These are phyloP conservation scores for Mystacornis crossleyi DNA, from an alignment of 2,113 vertebrate species.

Conservation along the genomic window DNA sequence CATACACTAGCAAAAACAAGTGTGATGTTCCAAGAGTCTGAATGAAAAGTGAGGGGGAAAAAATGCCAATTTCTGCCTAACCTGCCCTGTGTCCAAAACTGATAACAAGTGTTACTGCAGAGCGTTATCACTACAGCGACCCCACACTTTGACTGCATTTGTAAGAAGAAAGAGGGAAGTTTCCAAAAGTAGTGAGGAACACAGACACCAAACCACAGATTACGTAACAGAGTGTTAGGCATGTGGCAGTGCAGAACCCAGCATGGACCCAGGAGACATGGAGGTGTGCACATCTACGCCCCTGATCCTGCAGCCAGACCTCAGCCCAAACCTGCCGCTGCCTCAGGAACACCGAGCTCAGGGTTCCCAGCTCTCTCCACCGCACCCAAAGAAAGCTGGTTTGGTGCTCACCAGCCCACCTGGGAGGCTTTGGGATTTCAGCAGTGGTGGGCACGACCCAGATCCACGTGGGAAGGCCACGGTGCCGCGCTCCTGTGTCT, in stretches of 20 bases:
- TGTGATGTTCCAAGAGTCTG: constrained; percentile 58
- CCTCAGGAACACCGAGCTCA: neutral
- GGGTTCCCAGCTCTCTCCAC: neutral
- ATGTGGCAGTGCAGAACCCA: constrained; percentile 27
- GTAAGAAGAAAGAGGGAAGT: constrained; percentile 65
- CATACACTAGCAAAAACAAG: constrained; percentile 54
- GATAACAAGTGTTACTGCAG: neutral
- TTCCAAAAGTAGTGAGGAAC: constrained; percentile 67
- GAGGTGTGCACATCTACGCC: neutral
- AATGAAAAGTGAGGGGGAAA: neutral
- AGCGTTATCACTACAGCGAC: neutral
- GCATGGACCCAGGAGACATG: constrained; percentile 9
- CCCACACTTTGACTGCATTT: constrained; percentile 68
- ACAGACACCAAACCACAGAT: constrained; percentile 68
- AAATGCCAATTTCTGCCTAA: constrained; percentile 37
- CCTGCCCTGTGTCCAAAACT: constrained; percentile 17
- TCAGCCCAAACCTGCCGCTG: neutral
- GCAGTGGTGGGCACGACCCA: neutral
- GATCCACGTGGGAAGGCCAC: neutral
- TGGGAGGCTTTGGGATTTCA: neutral
- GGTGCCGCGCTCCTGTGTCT: neutral
- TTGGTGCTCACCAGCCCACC: neutral
- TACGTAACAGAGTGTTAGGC: constrained; percentile 65
- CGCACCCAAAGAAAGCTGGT: neutral
- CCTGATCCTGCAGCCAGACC: neutral